Evolutionary conservation across 2,113 vertebrate species (phyloP).

Genomic region (Geococcyx californianus): DNA sequence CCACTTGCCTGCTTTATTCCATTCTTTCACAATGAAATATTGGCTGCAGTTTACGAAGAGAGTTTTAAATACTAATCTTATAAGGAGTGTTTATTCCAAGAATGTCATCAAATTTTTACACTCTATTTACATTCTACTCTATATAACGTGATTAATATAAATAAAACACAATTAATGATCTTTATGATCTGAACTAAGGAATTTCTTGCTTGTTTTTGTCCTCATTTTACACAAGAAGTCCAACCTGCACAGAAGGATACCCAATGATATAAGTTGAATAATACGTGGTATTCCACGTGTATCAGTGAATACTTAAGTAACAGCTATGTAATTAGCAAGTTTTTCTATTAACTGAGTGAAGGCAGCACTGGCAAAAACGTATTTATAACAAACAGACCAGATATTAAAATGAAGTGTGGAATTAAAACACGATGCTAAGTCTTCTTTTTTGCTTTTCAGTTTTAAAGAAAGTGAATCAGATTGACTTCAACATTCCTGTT

Average conservation of each 20-base stretch:
- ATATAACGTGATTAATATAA: background rate
- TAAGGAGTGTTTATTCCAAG: background rate
- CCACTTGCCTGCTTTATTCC: background rate
- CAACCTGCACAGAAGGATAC: background rate
- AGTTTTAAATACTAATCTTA: background rate
- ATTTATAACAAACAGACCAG: background rate
- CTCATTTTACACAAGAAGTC: background rate
- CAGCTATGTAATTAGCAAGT: background rate
- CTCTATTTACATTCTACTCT: background rate
- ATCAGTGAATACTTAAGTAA: background rate
- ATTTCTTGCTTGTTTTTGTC: background rate
- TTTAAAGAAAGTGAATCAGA: background rate
- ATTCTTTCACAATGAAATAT: background rate
- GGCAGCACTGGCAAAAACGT: background rate
- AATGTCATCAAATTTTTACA: background rate
- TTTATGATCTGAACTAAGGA: background rate
- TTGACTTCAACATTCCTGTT: background rate
- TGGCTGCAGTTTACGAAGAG: background rate
- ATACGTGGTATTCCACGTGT: background rate
- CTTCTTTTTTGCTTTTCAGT: background rate
- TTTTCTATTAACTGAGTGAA: background rate
- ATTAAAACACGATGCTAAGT: background rate
- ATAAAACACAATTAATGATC: background rate
- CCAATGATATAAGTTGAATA: background rate
- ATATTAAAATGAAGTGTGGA: background rate